Percentiles rank a stretch among this genome's conserved stretches.
Conservation (phyloP, 2,113 vertebrate species). For the Lepisosteus oculatus region DNA sequence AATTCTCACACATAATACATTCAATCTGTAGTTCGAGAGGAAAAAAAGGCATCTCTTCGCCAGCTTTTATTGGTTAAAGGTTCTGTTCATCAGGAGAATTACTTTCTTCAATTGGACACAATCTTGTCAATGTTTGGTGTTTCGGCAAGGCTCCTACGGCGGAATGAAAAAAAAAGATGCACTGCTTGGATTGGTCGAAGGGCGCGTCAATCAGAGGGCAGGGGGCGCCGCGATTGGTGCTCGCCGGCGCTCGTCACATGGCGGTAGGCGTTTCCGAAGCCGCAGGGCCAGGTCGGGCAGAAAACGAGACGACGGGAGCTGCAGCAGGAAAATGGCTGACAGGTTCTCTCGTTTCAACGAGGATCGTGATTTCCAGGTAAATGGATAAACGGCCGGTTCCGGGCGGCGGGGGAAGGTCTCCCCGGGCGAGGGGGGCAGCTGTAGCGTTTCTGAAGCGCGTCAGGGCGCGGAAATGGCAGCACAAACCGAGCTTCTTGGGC, state of each 20-base stretch:
- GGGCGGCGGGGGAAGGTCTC: no score
- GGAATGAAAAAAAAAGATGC: neutral
- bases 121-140: neutral
- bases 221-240: constrained; percentile 20
- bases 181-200: constrained; percentile 18
- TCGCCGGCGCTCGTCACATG: neutral
- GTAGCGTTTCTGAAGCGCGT: no score
- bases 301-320: constrained; percentile 51
- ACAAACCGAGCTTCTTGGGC: no score
- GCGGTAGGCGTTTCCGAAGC: constrained; percentile 27
- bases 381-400: neutral
- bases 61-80: neutral
- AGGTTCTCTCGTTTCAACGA: constrained; percentile 98
- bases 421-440: no score
- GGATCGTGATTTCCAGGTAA: constrained; percentile 97
- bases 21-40: neutral
- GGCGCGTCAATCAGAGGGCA: constrained; percentile 17
- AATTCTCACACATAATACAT: neutral
- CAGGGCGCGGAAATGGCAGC: no score
- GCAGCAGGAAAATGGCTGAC: constrained; percentile 91
- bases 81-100: neutral
- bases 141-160: neutral
- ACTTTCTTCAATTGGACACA: neutral
- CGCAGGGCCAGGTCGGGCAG: constrained; percentile 27
- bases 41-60: no score